phyloP scores from a whole-genome alignment of 2,888 invertebrate genomes.

The Laothoe populi region DNA sequence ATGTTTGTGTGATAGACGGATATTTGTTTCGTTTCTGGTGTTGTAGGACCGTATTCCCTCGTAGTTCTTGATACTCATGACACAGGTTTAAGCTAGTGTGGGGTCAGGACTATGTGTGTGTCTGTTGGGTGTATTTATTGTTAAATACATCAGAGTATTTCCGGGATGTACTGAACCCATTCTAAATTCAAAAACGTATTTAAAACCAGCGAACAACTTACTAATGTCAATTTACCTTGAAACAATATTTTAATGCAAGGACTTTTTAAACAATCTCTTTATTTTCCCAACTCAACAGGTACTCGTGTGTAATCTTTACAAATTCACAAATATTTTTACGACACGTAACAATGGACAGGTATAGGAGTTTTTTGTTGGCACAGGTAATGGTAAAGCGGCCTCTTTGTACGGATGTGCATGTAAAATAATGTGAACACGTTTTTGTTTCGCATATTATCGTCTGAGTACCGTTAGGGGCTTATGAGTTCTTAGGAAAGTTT shows the following conservation, averaged over 20 bases:
- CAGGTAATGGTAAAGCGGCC: constrained; percentile 13
- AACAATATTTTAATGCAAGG: background rate
- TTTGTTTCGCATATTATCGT: constrained; percentile 19
- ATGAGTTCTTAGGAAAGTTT: background rate
- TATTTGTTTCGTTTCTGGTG: too few species aligned
- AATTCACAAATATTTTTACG: constrained; percentile 3
- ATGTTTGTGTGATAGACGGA: too few species aligned
- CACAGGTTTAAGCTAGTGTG: too few species aligned
- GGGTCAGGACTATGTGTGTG: too few species aligned
- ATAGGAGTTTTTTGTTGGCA: background rate
- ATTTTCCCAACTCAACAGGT: background rate
- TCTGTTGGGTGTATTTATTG: too few species aligned
- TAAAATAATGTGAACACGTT: constrained; percentile 1
- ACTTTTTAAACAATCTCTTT: background rate
- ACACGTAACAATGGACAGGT: constrained; percentile 7
- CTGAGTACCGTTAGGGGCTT: constrained; percentile 11
- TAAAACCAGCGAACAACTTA: background rate
- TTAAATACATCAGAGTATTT: too few species aligned
- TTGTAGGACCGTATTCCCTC: too few species aligned
- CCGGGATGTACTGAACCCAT: too few species aligned
- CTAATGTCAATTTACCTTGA: background rate
- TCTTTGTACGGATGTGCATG: constrained; percentile 4
- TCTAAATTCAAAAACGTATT: background rate
- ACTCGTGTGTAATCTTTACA: constrained; percentile 1
- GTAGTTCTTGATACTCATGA: too few species aligned